Percentiles rank a stretch among this genome's conserved stretches.
Evolutionary conservation across 2,888 invertebrate species (phyloP).

Genomic region (Margaritifera margaritifera): DNA sequence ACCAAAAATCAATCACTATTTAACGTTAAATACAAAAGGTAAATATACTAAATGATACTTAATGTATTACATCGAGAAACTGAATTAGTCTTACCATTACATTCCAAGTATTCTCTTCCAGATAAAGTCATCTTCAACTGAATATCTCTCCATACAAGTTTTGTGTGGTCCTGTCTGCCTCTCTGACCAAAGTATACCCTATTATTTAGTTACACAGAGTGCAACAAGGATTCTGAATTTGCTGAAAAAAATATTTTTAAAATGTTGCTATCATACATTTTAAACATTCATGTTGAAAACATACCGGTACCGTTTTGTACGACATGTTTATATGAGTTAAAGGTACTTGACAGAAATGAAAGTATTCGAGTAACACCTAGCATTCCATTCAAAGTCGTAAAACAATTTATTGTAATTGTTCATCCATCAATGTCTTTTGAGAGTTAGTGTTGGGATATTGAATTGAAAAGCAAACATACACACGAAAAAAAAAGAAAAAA

Average conservation of each 20-base stretch:
- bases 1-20: no score
- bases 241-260: not conserved
- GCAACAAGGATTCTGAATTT: constrained; percentile 10
- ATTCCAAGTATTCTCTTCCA: constrained; percentile 15
- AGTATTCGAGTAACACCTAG: no score
- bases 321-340: not conserved
- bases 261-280: not conserved
- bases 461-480: no score
- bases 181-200: constrained; percentile 8
- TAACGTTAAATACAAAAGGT: no score
- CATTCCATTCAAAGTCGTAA: no score
- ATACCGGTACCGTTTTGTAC: not conserved
- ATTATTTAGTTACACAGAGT: constrained; percentile 9
- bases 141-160: constrained; percentile 14
- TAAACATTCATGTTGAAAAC: not conserved
- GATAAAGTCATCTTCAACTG: constrained; percentile 8
- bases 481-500: no score
- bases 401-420: no score
- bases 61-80: no score
- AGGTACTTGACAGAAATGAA: no score
- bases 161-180: constrained; percentile 14
- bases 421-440: no score
- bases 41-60: no score
- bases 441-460: no score
- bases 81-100: not conserved